Evolutionary conservation across 2,888 invertebrate genomes (phyloP).

Genomic region (Patella pellucida): DNA sequence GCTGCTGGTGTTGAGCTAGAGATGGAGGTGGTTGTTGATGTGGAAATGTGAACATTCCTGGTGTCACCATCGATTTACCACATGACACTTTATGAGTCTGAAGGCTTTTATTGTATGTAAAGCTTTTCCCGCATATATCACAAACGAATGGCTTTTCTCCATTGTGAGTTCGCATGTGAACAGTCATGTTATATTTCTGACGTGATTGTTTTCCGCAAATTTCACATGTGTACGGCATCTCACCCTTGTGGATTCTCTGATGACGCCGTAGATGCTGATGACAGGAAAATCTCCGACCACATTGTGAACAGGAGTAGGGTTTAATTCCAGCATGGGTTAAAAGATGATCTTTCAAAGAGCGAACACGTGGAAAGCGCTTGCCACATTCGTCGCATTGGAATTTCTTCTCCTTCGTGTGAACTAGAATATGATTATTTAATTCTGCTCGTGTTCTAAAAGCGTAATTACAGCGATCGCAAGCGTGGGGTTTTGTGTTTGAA

Average conservation of each 20-base stretch:
- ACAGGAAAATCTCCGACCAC: neutral
- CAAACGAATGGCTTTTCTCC: neutral
- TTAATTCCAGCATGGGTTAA: conserved; percentile 1
- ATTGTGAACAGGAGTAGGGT: neutral
- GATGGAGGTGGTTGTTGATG: too few relatives aligned
- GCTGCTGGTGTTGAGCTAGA: too few relatives aligned
- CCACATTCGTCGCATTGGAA: conserved; percentile 1
- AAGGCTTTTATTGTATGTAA: neutral
- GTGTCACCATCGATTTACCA: neutral
- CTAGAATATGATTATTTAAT: neutral
- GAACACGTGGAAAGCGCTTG: conserved; percentile 1
- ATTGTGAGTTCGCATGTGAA: neutral
- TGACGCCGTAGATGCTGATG: neutral
- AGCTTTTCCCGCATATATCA: neutral
- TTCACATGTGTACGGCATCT: conserved; percentile 4
- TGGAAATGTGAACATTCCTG: too few relatives aligned
- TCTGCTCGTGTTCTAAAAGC: neutral
- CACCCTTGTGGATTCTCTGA: neutral
- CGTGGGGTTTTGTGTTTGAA: neutral
- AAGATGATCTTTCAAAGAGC: neutral
- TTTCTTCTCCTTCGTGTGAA: conserved; percentile 1
- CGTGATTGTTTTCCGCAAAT: conserved; percentile 5
- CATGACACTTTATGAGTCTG: neutral
- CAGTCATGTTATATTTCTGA: conserved; percentile 5
- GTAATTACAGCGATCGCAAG: conserved; percentile 1